phyloP scores from a whole-genome alignment of 2,113 vertebrate species.

The Pteropus alecto region DNA sequence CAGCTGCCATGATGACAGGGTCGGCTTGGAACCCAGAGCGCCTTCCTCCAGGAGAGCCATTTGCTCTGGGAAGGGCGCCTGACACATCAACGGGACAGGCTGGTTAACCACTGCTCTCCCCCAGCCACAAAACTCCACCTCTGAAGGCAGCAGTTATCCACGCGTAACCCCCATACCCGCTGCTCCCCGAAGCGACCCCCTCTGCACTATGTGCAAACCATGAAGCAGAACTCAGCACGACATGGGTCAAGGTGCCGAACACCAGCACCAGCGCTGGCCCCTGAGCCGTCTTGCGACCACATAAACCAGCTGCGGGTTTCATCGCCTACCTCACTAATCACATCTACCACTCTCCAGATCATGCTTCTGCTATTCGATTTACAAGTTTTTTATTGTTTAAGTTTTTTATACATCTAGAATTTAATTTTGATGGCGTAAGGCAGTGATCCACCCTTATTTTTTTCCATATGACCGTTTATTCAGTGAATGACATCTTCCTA shows the following conservation, averaged over 20 bases:
- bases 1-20: background rate
- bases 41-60: background rate
- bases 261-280: background rate
- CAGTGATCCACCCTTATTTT: background rate
- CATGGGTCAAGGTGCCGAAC: too few relatives aligned
- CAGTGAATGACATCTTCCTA: background rate
- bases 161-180: background rate
- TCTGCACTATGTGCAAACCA: background rate
- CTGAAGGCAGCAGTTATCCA: background rate
- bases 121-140: background rate
- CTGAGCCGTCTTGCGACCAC: too few relatives aligned
- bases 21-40: background rate
- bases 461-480: background rate
- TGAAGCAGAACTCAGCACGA: background rate
- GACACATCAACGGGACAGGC: background rate
- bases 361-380: background rate
- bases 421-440: background rate
- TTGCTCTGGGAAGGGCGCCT: background rate
- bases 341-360: background rate
- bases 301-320: background rate
- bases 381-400: background rate
- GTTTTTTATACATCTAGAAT: background rate
- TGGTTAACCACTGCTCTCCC: background rate
- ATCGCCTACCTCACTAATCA: background rate
- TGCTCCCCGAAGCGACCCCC: background rate